Evolutionary conservation across 2,888 invertebrate species (phyloP), one percentile per base, ranked within the genome.

Genomic region (Labia minor): DNA sequence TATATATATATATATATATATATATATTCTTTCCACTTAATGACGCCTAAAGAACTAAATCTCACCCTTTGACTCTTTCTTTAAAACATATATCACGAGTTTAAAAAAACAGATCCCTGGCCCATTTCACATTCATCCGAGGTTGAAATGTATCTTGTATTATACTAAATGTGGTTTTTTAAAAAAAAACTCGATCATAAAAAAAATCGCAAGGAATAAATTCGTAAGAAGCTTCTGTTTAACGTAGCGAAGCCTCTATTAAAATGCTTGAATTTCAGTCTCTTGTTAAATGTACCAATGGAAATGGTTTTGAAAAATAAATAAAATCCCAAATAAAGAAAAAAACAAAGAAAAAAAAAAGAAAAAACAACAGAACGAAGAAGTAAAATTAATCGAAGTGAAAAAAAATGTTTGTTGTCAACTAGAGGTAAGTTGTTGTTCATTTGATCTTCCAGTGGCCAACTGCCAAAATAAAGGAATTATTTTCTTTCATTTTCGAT

Each of bases 241-340:
- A 49, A 49, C 49, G 49, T 49, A 49, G 49, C 49, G 49, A 49
- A 49, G 16, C 49, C 49, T 49, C 49, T 4, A 49, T 49, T 49
- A 49, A 49, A 49, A 49, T 49, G 49, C 49, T 49, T 16, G 49
- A 3, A 16, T 49, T 14, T 49, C 49, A 49, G 49, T 14, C 49
- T 49, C 16, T 49, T 49, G 49, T 49, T 49, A 49, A 49, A 49
- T 49, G 49, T 49, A 49, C 49, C 49, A 49, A 3, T 16, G 49
- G 49, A 49, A 49, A 49, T 49, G 16, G 49, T 3, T 16, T 49
- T 49, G 3, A 14, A 49, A 16, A 49, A 49, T 10, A 10, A 49
- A 49, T 10, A 10, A 49, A 49, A 49, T 2, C 14, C 3, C 26
- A 49, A 49, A 49, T 3, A 49, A 16, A 49, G 4, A 49, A 49